A percentile compares a stretch with the other conserved stretches of the same genome.
Evolutionary conservation across 2,113 vertebrate species (phyloP).

Genomic region (Sebastes fasciatus): DNA sequence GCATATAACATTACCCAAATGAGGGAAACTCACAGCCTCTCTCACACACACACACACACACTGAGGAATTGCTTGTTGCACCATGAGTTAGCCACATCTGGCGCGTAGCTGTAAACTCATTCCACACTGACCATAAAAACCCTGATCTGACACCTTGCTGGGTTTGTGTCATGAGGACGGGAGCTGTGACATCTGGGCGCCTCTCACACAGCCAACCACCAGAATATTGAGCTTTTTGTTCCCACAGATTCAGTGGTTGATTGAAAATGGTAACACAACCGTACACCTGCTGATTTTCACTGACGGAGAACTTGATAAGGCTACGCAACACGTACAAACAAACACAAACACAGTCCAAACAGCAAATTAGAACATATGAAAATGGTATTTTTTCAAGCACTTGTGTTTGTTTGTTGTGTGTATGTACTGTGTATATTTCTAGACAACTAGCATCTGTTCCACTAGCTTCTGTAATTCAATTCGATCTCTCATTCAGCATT

Average conservation of each 20-base stretch:
- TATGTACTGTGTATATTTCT: too few species aligned
- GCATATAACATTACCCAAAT: background rate
- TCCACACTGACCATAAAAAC: constrained; percentile 36
- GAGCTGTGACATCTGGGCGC: constrained; percentile 32
- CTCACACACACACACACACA: background rate
- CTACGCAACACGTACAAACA: too few species aligned
- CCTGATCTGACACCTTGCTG: constrained; percentile 38
- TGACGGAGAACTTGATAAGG: background rate
- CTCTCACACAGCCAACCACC: background rate
- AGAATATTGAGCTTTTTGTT: constrained; percentile 4
- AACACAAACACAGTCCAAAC: background rate
- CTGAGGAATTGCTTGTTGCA: constrained; percentile 28
- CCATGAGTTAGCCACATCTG: constrained; percentile 52
- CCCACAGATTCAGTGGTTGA: background rate
- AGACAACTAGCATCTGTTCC: too few species aligned
- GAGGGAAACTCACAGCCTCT: background rate
- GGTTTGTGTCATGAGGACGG: background rate
- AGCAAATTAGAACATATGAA: too few species aligned
- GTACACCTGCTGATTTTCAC: background rate
- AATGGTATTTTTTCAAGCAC: too few species aligned
- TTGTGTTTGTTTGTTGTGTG: too few species aligned
- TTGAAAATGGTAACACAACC: too few species aligned
- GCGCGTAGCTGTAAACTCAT: constrained; percentile 50
- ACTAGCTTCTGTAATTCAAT: too few species aligned
- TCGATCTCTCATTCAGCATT: too few species aligned